Base-by-base conservation (phyloP, 2,113 vertebrate species). In the Scomber colias region DNA sequence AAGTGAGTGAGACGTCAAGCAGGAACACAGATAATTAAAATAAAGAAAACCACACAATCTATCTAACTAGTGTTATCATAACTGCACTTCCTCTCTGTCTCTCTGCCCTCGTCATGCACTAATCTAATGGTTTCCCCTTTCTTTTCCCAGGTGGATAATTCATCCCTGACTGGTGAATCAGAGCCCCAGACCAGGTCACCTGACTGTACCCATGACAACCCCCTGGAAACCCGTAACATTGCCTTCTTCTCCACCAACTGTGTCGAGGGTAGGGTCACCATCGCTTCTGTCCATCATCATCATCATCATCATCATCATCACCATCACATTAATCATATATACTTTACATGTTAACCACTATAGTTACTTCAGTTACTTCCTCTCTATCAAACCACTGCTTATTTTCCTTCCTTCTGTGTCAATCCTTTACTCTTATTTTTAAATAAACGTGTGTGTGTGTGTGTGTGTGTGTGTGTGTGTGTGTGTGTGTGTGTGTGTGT, bases 171-270 rank as follows among this genome's bases (percentile, higher is more conserved):
- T 0, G 96, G 97, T 0, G 97, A 97, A 84, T 97, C 97, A 2
- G 97, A 97, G 64, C 97, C 97, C 11, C 97, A 97, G 94, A 97
- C 95, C 48, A 94, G 97, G 87, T 97, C 97, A 73, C 95, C 97
- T 16, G 96, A 97, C 93, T 96, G 96, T 76, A 97, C 97, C 10
- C 96, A 97, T 8, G 97, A 97, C 92, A 97, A 97, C 92, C 96
- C 97, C 14, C 89, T 97, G 92, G 96, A 97, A 88, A 97, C 97
- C 17, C 95, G 96, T 13, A 97, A 97, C 89, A 96, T 97, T 16
- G 95, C 97, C 76, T 97, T 97, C 90, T 97, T 97, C 83, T 97
- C 97, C 75, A 97, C 97, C 83, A 97, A 97, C 95, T 97, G 97
- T 3, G 96, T 97, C 0, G 95, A 96, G 85, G 97, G 97, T 96